Percentiles rank a stretch among this genome's conserved stretches.
Evolutionary conservation across 1,140 invertebrate genomes (phyloP).

Genomic region (Colletes latitarsis): DNA sequence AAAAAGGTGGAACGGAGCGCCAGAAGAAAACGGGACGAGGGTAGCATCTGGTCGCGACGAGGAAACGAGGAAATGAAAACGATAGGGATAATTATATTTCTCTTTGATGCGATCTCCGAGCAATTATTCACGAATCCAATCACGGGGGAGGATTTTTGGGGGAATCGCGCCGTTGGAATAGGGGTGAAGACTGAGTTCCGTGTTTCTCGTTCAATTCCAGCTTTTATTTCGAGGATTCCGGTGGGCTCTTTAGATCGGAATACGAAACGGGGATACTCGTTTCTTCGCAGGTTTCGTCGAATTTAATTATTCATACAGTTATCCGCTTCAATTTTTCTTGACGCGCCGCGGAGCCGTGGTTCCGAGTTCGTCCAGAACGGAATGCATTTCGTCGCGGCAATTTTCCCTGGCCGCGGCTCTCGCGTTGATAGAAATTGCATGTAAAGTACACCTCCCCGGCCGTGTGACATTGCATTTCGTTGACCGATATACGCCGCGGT

Average conservation of each 20-base stretch:
- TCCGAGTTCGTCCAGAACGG: neutral
- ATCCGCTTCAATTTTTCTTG: neutral
- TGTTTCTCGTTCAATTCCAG: neutral
- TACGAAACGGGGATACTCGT: neutral
- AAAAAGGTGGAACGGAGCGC: neutral
- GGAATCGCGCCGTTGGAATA: too few relatives aligned
- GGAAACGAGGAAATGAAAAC: constrained; percentile 1
- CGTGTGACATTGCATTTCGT: neutral
- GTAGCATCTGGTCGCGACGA: constrained; percentile 21
- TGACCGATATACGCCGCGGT: neutral
- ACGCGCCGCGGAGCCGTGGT: too few relatives aligned
- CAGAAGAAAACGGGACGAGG: neutral
- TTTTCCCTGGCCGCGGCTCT: neutral
- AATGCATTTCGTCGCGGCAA: too few relatives aligned
- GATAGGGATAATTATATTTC: constrained; percentile 42
- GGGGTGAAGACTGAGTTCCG: too few relatives aligned
- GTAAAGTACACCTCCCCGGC: neutral
- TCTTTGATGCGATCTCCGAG: constrained; percentile 19
- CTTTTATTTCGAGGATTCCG: neutral
- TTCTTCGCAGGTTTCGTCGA: neutral
- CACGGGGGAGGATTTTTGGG: too few relatives aligned
- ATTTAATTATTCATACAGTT: constrained; percentile 22
- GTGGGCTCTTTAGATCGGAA: neutral
- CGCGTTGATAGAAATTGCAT: neutral
- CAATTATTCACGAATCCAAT: constrained; percentile 44